Evolutionary conservation across 2,113 vertebrate genomes (phyloP).

Genomic region (Zeus faber): DNA sequence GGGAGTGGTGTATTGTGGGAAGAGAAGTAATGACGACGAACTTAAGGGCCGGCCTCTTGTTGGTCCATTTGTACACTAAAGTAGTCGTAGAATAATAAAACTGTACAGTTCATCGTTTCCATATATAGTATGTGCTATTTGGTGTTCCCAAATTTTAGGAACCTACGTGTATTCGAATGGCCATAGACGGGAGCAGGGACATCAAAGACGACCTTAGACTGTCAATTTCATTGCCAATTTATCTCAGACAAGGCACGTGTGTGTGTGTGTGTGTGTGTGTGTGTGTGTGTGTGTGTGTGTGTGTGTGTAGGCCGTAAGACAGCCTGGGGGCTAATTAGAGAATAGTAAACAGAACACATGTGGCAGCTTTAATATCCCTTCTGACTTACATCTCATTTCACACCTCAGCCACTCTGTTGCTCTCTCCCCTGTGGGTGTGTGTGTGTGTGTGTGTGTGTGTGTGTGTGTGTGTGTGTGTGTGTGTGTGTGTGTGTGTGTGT

Average conservation of each 20-base stretch:
- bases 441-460: conserved; percentile 38
- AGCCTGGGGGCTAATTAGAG: conserved; percentile 75
- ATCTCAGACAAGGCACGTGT: conserved; percentile 25
- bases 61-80: too few relatives aligned
- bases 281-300: conserved; percentile 36
- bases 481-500: conserved; percentile 22
- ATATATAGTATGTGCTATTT: too few relatives aligned
- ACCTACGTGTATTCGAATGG: too few relatives aligned
- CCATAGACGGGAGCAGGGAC: conserved; percentile 16
- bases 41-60: too few relatives aligned
- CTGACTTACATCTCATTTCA: conserved; percentile 73
- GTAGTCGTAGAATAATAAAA: too few relatives aligned
- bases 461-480: conserved; percentile 16
- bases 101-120: too few relatives aligned
- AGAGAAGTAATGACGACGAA: too few relatives aligned
- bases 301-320: conserved; percentile 53
- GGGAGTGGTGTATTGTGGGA: too few relatives aligned
- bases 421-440: conserved; percentile 58
- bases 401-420: conserved; percentile 71
- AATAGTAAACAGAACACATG: conserved; percentile 76
- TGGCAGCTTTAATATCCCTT: conserved; percentile 72
- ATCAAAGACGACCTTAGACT: conserved; percentile 16
- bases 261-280: not conserved
- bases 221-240: conserved; percentile 30
- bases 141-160: too few relatives aligned